Evolutionary conservation across 1,140 invertebrate species (phyloP), one percentile per base, ranked within the genome.

Genomic region (Apis cerana): DNA sequence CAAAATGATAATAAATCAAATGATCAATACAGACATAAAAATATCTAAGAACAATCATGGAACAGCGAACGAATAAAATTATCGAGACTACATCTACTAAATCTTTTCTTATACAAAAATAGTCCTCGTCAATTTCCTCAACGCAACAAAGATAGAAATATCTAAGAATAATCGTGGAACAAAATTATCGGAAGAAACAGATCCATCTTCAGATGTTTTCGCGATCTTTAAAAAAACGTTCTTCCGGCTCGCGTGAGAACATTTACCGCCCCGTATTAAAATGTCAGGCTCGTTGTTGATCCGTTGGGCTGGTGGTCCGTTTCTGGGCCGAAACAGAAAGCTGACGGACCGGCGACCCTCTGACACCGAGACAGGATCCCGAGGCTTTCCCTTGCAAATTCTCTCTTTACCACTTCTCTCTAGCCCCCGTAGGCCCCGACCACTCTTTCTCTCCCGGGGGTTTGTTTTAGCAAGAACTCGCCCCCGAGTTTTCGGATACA

Each of bases 321-420:
- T 88, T 88, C 87, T 88, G 83, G 75, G 83, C 76, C 84, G 84
- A 43, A 43, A 72, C 79, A 85, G 82, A 64, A 85, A 85, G 71
- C 83, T 88, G 87, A 89, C 89, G 88, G 88, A 90, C 89, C 88
- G 87, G 85, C 89, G 89, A 90, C 90, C 90, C 91, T 90, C 91
- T 92, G 91, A 93, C 92, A 93, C 90, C 90, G 89, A 89, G 82
- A 81, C 74, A 78, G 77, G 89, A 89, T 88, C 88, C 89, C 88
- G 11, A 84, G 90, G 88, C 89, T 93, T 92, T 92, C 92, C 91
- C 92, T 93, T 93, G 92, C 91, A 92, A 93, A 93, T 93, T 93
- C 91, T 83, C 92, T 93, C 92, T 93, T 93, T 93, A 93, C 92
- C 92, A 92, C 92, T 93, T 93, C 87, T 90, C 90, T 84, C 86